phyloP scores from a whole-genome alignment of 2,797 vertebrate genomes.

The Peromyscus nudipes region DNA sequence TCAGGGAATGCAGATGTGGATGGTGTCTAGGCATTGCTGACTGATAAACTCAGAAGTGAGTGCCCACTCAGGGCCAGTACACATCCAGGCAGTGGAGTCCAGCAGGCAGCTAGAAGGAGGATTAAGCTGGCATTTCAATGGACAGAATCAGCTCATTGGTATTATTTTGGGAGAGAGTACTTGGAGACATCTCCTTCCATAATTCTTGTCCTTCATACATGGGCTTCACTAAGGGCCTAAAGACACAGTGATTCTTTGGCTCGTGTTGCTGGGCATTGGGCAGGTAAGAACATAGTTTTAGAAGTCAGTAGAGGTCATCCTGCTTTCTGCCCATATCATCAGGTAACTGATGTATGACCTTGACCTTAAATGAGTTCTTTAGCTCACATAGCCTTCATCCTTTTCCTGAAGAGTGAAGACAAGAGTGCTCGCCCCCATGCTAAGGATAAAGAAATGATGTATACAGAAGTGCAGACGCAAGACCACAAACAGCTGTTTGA shows the following conservation, averaged over 20 bases:
- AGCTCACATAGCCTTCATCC: neutral
- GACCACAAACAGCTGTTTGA: neutral
- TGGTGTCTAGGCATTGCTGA: neutral
- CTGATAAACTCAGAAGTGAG: neutral
- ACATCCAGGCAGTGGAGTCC: neutral
- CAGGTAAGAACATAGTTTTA: neutral
- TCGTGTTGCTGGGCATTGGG: neutral
- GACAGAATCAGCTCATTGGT: neutral
- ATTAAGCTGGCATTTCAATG: conserved; percentile 29
- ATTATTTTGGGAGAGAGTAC: conserved; percentile 54
- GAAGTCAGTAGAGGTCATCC: neutral
- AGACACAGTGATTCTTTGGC: conserved; percentile 1
- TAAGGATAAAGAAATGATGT: neutral
- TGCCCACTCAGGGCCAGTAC: neutral
- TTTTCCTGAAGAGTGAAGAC: neutral
- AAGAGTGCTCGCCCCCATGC: neutral
- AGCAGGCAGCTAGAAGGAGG: conserved; percentile 40
- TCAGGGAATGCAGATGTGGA: neutral
- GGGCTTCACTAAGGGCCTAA: neutral
- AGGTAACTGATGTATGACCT: neutral
- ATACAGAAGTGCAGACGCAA: neutral
- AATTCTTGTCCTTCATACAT: neutral
- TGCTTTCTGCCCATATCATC: neutral
- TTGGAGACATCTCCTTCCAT: neutral
- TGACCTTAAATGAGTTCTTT: neutral